Evolutionary conservation across 2,113 vertebrate genomes (phyloP), one percentile per base, ranked within the genome.

Genomic region (Chionomys nivalis): DNA sequence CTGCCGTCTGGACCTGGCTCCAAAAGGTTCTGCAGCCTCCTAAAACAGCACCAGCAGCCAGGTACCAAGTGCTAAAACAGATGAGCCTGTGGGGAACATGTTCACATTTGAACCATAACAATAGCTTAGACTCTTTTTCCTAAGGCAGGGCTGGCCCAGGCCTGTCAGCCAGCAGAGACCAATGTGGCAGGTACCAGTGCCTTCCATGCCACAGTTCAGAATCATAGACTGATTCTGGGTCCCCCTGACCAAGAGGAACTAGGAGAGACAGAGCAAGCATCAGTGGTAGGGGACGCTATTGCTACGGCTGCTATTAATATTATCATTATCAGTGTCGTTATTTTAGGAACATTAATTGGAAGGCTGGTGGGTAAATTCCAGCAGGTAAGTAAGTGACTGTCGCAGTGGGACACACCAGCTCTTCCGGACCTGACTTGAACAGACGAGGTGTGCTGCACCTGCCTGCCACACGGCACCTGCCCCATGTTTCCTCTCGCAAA

Each of bases 341-440:
- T 95, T 87, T 87, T 73, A 77, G 73, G 83, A 87, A 13, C 28
- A 7, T 44, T 82, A 63, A 47, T 63, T 91, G 73, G 94, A 66
- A 91, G 87, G 73, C 33, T 33, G 9, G 92, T 39, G 52, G 47
- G 23, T 52, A 70, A 72, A n/a, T 79, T 19, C 1, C 49, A 93
- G 73, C 28, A 1, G 28, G 16, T 31, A 42, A 75, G 21, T 31
- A 42, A 75, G 49, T 75, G 70, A 58, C 70, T 78, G 21, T 47
- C 13, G 0, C 24, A 1, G 87, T 21, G 7, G 65, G 55, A 11
- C 65, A 26, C 24, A 31, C 3, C 55, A 39, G 90, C 73, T 70
- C 77, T 31, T 28, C 7, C 0, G 42, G 66, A 26, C 49, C 58
- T 16, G 16, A 63, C n/a, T 79, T 82, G 49, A 17, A 39, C 39